Conservation (phyloP, 1,140 invertebrate genomes). For the Ptiloglossa arizonensis region DNA sequence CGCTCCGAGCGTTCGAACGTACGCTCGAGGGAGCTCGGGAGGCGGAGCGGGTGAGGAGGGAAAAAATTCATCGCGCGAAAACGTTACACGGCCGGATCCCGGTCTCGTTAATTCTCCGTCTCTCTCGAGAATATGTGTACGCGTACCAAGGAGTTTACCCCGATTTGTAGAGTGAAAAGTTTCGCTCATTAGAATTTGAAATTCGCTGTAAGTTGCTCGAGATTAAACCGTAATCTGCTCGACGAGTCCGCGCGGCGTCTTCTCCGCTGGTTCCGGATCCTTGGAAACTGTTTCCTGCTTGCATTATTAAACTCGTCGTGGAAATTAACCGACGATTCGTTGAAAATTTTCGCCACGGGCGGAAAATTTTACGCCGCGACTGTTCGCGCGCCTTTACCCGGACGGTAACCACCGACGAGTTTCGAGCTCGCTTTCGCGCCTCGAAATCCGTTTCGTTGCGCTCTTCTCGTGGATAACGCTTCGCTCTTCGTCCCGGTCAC, state of each 20-base stretch:
- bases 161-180: constrained; percentile 14
- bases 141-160: background rate
- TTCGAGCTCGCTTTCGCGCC: no score
- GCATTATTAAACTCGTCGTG: constrained; percentile 1
- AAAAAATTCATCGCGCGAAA: background rate
- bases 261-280: background rate
- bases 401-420: no score
- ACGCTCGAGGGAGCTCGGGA: no score
- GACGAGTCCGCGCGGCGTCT: background rate
- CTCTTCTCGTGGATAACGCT: no score
- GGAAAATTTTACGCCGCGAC: no score
- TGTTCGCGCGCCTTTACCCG: no score
- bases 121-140: background rate
- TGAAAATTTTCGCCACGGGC: background rate
- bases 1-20: background rate
- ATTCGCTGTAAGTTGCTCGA: constrained; percentile 12
- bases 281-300: background rate
- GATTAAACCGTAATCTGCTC: constrained; percentile 32
- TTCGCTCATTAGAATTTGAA: constrained; percentile 34
- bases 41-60: no score
- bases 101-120: background rate
- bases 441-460: no score
- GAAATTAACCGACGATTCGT: background rate
- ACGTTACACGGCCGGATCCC: no score
- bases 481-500: no score